Evolutionary conservation across 2,113 vertebrate genomes (phyloP), one percentile per base, ranked within the genome.

Genomic region (Boulengeromyrus knoepffleri): DNA sequence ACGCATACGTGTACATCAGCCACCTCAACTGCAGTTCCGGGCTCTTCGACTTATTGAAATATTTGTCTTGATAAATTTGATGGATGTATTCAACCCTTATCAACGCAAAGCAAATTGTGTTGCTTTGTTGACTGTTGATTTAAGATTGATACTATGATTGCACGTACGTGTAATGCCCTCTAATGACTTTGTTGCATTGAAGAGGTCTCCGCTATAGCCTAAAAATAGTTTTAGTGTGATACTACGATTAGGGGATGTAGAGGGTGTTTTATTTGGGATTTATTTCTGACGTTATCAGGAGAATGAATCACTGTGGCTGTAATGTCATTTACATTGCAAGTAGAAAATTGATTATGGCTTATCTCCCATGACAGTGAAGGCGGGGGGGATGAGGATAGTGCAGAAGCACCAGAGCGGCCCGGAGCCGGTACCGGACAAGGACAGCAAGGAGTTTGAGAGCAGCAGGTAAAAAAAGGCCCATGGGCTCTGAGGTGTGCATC

Each of bases 361-460:
- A 36, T 88, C 27, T 93, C 94, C 85, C 31, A 0, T 96, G 96
- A 15, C 92, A 99, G 99, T 99, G 66, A 99, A 98, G 94, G 98
- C 97, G 77, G 99, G 98, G 17, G 98, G 98, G 0, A 99, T 99
- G 98, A 96, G 99, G 90, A 99, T 99, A 92, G 99, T 99, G 91
- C 98, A 99, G 96, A 99, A 99, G 92, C 98, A 99, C 91, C 97
- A 97, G 91, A 88, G 94, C 62, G 74, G 97, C 96, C 89, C 96
- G 97, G 6, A 97, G 96, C 93, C 96, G 97, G 8, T n/a, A 10
- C 39, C 39, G 66, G 97, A 98, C 87, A 96, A 97, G 92, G 97
- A 99, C 1, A 97, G 96, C 3, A 95, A 99, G 91, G 97, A 98
- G 80, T 99, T 97, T 94, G 97, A 98, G 94, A 98, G 95, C 93